These are phyloP conservation scores for Ovibos moschatus DNA, from an alignment of 2,113 vertebrate species.

Conservation along the genomic window DNA sequence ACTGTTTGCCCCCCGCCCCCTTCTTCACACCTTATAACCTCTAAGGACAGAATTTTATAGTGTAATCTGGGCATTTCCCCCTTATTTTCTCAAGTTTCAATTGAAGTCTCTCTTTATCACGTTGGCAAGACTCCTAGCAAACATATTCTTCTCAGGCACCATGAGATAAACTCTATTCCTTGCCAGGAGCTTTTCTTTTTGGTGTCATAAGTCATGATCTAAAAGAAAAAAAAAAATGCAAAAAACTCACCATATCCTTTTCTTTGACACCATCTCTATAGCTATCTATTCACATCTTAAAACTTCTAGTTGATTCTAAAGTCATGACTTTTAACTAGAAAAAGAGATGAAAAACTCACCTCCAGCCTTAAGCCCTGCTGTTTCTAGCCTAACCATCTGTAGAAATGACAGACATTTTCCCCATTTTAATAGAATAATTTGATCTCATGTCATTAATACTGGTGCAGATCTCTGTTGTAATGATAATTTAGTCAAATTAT, in stretches of 20 bases:
- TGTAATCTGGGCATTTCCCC: background rate
- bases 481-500: background rate
- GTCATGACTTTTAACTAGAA: slow-evolving; percentile 23
- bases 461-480: background rate
- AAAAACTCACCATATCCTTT: background rate
- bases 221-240: background rate
- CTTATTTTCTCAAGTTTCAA: background rate
- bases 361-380: background rate
- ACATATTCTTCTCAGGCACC: background rate
- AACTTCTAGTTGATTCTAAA: slow-evolving; percentile 20
- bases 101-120: slow-evolving; percentile 22
- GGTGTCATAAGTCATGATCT: slow-evolving; percentile 27
- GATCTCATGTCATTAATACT: background rate
- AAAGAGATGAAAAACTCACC: slow-evolving; percentile 24
- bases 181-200: slow-evolving; percentile 39
- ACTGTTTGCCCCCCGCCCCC: background rate
- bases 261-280: background rate
- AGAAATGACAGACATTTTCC: background rate
- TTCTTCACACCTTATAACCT: background rate
- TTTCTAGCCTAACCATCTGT: background rate
- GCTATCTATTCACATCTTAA: background rate
- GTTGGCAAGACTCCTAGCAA: slow-evolving; percentile 16
- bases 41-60: slow-evolving; percentile 8
- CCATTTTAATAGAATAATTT: slow-evolving; percentile 2
- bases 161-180: slow-evolving; percentile 22